Conservation (phyloP, 1,140 invertebrate genomes). For the Pantala flavescens region DNA sequence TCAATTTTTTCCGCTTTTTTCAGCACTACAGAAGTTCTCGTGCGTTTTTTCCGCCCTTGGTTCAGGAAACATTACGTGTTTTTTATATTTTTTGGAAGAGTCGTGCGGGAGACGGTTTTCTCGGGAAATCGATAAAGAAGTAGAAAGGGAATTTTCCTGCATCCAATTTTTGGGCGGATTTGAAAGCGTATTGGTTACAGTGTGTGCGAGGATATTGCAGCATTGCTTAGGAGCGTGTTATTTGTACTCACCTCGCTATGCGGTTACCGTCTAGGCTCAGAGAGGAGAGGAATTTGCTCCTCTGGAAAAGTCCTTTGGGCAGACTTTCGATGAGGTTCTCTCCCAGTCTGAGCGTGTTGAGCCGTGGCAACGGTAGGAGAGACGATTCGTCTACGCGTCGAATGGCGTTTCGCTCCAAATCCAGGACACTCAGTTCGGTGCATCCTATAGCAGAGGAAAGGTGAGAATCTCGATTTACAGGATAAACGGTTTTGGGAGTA, state of each 20-base stretch:
- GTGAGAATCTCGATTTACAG: too few relatives aligned
- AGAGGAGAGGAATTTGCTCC: slow-evolving; percentile 62
- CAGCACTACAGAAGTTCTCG: not conserved
- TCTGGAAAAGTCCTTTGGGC: slow-evolving; percentile 58
- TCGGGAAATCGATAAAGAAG: not conserved
- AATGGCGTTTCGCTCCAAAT: slow-evolving; percentile 80
- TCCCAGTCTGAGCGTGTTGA: slow-evolving; percentile 74
- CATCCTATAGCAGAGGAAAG: slow-evolving; percentile 43
- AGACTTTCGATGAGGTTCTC: slow-evolving; percentile 74
- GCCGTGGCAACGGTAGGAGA: slow-evolving; percentile 56
- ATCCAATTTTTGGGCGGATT: too few relatives aligned
- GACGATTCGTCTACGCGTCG: slow-evolving; percentile 59
- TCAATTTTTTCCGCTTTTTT: not conserved
- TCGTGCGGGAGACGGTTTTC: not conserved
- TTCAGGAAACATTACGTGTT: not conserved
- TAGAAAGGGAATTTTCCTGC: too few relatives aligned
- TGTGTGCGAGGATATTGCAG: too few relatives aligned
- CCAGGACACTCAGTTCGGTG: slow-evolving; percentile 63
- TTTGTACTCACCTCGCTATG: slow-evolving; percentile 39
- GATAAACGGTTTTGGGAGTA: too few relatives aligned
- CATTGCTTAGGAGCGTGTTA: too few relatives aligned
- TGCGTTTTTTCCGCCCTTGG: not conserved
- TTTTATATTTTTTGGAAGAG: not conserved
- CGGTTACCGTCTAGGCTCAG: slow-evolving; percentile 85
- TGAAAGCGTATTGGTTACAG: too few relatives aligned